Conservation (phyloP, 2,113 vertebrate species). For the Leuciscus idus region DNA sequence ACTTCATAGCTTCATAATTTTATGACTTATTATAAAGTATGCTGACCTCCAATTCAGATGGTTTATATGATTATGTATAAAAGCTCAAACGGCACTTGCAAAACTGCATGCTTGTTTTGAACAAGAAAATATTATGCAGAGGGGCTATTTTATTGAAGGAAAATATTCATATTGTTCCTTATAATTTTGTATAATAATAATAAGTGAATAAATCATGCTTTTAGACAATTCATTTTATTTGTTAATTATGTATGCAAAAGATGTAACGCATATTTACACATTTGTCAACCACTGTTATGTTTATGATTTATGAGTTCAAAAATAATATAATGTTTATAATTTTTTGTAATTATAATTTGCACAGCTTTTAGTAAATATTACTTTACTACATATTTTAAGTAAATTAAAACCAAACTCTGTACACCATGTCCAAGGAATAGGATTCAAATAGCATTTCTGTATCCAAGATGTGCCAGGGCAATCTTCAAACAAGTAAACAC, state of each 20-base stretch:
- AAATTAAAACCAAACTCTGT: no score
- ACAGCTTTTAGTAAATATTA: no score
- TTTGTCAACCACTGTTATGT: background rate
- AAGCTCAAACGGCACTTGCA: background rate
- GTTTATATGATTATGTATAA: conserved; percentile 12
- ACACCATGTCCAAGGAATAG: background rate
- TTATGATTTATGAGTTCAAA: background rate
- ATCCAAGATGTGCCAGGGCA: conserved; percentile 23
- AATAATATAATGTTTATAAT: background rate
- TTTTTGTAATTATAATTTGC: background rate
- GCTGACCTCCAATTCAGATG: background rate
- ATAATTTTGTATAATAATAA: background rate
- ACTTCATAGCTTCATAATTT: conserved; percentile 33
- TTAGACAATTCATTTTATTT: background rate
- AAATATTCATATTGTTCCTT: background rate
- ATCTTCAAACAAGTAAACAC: conserved; percentile 42
- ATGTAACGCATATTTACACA: background rate
- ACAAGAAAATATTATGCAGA: background rate
- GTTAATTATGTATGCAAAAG: background rate
- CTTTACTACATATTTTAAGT: background rate
- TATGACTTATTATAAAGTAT: conserved; percentile 6
- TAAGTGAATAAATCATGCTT: background rate
- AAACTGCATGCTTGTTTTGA: background rate
- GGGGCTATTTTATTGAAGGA: background rate
- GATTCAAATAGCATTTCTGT: background rate